Evolutionary conservation across 2,888 invertebrate genomes (phyloP), one percentile per base, ranked within the genome.

Genomic region (Pandemis cinnamomeana): DNA sequence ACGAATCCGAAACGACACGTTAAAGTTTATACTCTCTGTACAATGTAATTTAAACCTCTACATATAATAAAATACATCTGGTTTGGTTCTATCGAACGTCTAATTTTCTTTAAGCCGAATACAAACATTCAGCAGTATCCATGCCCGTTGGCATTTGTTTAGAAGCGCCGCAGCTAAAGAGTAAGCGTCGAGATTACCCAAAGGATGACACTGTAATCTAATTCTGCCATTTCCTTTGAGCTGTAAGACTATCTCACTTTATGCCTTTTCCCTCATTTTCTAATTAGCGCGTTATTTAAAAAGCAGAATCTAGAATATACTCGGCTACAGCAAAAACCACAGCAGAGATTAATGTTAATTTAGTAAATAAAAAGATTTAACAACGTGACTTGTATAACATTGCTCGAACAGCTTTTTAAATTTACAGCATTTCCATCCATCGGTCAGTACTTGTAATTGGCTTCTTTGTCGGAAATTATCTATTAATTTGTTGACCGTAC

Each of bases 1-100:
- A 88, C 87, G 89, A 87, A 60, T 63, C 44, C 15, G 74, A 75
- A 75, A 71, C 71, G 68, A 71, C 70, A 69, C 66, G 51, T 66
- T 69, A 67, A 71, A 71, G 48, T 61, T 69, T 75, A 69, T 71
- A 91, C 89, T 92, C 90, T 92, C 92, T 92, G 91, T 92, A 92
- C 92, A 92, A 71, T 84, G 79, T 81, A 85, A 86, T 85, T 86
- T 81, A 80, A 71, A 67, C 55, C 15, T 72, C 67, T 86, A 36
- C 27, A 36, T 4, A 83, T 82, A 85, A 83, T 82, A 84, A 41
- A 72, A 72, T 68, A 69, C 72, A 69, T 70, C 27, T 62, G 27
- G 27, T 58, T 27, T 62, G 27, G 27, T 58, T 27, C 58, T 27
- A 58, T 27, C 71, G 60, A 67, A 48, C 48, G 42, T 41, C 15